Base-by-base conservation (phyloP, 2,113 vertebrate species). In the Plecturocebus donacophilus region DNA sequence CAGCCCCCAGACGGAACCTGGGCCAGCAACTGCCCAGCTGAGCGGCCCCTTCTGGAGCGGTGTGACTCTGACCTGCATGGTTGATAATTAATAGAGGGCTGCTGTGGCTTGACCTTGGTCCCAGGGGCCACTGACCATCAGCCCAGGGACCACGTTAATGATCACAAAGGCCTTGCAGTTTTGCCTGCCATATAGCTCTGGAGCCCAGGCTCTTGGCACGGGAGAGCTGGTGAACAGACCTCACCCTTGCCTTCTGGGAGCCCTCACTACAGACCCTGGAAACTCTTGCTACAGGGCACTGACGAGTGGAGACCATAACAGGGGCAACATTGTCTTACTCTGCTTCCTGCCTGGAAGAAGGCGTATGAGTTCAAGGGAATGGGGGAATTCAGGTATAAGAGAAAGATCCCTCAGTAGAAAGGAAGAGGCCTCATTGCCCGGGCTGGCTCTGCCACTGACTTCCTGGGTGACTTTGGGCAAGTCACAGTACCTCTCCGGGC, bases 21-120 rank as follows among this genome's bases (percentile, higher is more conserved):
- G 73, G 80, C 16, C 0, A 4, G 49, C 64, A 38, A 38, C 76
- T 25, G 23, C 23, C 83, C 25, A 7, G 68, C 21, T 6, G 5
- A 58, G 38, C 10, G 5, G 94, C 21, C 56, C 66, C 56, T 80
- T 79, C 77, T 1, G 10, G 45, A 54, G 54, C 40, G 40, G 17
- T 16, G 56, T 79, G 73, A 45, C 87, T 73, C 38, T 2, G 8
- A 35, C 40, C 40, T 81, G 49, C 30, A 56, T 35, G 47, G 90
- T 9, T 73, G 73, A 30, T 88, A 81, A 92, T 96, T 96, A 95
- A 97, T 94, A 96, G 92, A 94, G 45, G 30, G 12, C 42, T 12
- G 1, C n/a, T 45, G 17, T 5, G n/a, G 68, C 8, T 91, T 64
- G 64, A 76, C 92, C 58, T 91, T 73, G 58, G 87, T 27, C 92